A percentile compares a stretch with the other conserved stretches of the same genome.
These are phyloP conservation scores for Mamestra configurata DNA, from an alignment of 1,140 invertebrate genomes.

Conservation along the genomic window DNA sequence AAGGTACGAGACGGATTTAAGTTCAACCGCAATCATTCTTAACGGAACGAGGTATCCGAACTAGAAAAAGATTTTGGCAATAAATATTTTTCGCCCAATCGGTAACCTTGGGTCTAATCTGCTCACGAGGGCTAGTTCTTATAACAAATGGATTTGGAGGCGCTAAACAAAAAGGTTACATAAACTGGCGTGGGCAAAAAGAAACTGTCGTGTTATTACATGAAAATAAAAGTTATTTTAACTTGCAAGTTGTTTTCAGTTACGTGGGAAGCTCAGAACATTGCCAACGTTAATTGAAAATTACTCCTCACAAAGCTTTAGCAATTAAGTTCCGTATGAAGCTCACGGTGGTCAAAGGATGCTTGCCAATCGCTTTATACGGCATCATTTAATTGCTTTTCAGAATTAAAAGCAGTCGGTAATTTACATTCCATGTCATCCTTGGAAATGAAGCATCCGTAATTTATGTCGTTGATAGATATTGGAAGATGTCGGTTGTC, in stretches of 20 bases:
- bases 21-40: background rate
- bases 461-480: background rate
- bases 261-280: background rate
- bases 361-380: background rate
- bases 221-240: no score
- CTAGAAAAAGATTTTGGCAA: constrained; percentile 20
- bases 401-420: background rate
- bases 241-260: background rate
- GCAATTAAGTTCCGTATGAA: constrained; percentile 14
- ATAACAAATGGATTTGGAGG: constrained; percentile 27
- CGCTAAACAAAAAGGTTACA: constrained; percentile 13
- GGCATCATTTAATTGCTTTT: constrained; percentile 28
- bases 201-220: no score
- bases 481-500: no score
- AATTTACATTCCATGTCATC: background rate
- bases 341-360: constrained; percentile 25
- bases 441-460: background rate
- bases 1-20: background rate
- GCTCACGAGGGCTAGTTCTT: constrained; percentile 34
- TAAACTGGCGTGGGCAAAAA: background rate
- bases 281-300: constrained; percentile 24
- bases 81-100: constrained; percentile 31
- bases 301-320: constrained; percentile 18
- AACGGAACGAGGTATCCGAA: background rate
- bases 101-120: constrained; percentile 30